Evolutionary conservation across 30 jellyfish, hydroid and myxozoan species (phyloP), one percentile per base, ranked within the genome.

Genomic region (Cassiopea andromeda): DNA sequence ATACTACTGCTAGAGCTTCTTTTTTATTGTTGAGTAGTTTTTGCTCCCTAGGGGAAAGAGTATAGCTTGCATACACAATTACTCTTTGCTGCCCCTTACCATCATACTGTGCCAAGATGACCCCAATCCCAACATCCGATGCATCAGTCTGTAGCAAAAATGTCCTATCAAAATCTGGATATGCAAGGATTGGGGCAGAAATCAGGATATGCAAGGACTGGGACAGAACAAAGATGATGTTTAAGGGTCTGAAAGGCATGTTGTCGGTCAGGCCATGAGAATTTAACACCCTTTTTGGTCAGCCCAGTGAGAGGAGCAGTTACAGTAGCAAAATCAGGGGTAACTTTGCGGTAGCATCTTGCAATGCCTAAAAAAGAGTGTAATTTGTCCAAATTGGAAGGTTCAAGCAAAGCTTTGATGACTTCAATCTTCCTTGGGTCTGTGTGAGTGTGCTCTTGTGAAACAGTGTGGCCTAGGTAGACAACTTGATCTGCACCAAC

Each of bases 1-100:
- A 9, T 7, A 90, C 77, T 18, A 90, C 73, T 2, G 96, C 95
- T 57, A 84, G 85, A 16, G 73, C 81, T 71, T 84, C 97, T 81
- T 90, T 83, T 48, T 46, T 77, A 50, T 90, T 90, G 72, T 15
- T 48, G 19, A 74, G 10, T 16, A 46, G 45, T 54, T 15, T 83
- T 27, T 74, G 72, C 66, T 66, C 91, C 44, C 78, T 69, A 59
- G 43, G 71, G 69, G 69, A 58, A 7, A 83, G 49, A n/a, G 83
- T 87, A 69, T 78, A 61, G 82, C 97, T 67, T 27, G 93, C 97
- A 79, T 81, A 89, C 5, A 81, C 77, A 12, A 82, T 43, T 2
- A 70, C 89, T 12, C 74, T 49, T 68, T 69, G 92, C 78, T 44
- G 45, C 47, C 74, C 73, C 67, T 48, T 61, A 14, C 47, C 80